phyloP scores from a whole-genome alignment of 1,140 invertebrate species.

The Anagrus nilaparvatae region DNA sequence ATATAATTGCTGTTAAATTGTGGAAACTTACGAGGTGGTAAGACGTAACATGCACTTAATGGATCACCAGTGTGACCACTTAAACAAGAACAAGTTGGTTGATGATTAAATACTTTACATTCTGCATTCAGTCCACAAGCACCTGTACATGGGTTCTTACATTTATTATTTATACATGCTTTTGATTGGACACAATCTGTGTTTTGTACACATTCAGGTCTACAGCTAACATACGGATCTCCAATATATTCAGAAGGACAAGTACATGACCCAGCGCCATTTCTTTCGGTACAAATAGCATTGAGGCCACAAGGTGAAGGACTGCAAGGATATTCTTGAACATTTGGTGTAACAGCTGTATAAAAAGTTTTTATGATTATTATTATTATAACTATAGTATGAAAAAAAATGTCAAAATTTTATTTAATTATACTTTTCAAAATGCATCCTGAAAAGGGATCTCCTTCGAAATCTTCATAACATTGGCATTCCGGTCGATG shows the following conservation, averaged over 20 bases:
- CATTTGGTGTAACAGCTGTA: constrained; percentile 20
- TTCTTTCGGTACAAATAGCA: constrained; percentile 65
- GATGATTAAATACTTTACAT: constrained; percentile 73
- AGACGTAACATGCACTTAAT: constrained; percentile 57
- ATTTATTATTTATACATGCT: constrained; percentile 75
- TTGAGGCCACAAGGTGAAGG: constrained; percentile 76
- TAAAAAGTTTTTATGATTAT: constrained; percentile 1
- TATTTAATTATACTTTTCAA: constrained; percentile 44
- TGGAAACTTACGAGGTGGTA: constrained; percentile 52
- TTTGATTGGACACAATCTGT: constrained; percentile 61
- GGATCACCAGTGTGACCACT: constrained; percentile 68
- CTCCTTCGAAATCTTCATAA: constrained; percentile 63
- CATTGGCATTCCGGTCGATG: constrained; percentile 72
- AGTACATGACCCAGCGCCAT: constrained; percentile 67
- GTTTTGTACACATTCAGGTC: constrained; percentile 74
- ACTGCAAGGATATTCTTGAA: constrained; percentile 54
- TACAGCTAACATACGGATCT: constrained; percentile 70
- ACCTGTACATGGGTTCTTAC: constrained; percentile 67
- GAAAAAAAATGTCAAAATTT: not conserved
- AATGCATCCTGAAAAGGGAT: constrained; percentile 70
- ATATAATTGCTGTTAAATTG: too few species aligned
- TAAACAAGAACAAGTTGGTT: constrained; percentile 66
- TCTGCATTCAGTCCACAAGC: constrained; percentile 71
- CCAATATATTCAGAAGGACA: constrained; percentile 72
- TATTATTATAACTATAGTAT: too few species aligned